Conservation (phyloP, 2,113 vertebrate species). For the Sturnus vulgaris region DNA sequence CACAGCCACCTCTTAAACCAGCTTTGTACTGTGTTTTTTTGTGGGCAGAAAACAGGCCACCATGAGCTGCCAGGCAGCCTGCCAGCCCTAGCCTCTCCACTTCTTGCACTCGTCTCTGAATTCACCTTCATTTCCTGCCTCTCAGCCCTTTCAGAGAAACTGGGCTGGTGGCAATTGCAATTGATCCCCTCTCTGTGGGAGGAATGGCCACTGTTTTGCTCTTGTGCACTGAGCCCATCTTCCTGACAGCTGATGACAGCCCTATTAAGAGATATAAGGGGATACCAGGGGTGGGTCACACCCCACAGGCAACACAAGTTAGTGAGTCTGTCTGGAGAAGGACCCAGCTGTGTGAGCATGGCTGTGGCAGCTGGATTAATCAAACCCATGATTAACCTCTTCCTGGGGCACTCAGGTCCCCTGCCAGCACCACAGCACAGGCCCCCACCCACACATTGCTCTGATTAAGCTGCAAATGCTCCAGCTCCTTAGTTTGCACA, state of each 20-base stretch:
- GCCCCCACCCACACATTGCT: accelerated
- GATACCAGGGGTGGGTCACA: background rate
- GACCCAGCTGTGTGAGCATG: background rate
- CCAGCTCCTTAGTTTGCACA: background rate
- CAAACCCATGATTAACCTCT: constrained; percentile 10
- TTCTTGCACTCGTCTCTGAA: background rate
- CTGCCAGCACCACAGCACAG: background rate
- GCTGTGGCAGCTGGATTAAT: background rate
- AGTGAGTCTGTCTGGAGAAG: background rate
- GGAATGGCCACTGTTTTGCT: background rate
- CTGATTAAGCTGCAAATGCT: constrained; percentile 51
- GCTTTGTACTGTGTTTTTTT: background rate
- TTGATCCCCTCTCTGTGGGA: background rate
- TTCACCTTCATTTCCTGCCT: background rate
- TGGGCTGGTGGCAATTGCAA: background rate
- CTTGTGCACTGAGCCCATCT: background rate
- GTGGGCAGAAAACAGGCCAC: background rate
- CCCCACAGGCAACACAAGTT: background rate
- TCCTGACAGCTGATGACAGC: background rate
- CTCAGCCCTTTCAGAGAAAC: background rate
- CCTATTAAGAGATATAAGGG: background rate
- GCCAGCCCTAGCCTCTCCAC: background rate
- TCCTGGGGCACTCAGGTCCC: background rate
- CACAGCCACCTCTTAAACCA: background rate
- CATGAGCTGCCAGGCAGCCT: background rate